Percentiles rank a stretch among this genome's conserved stretches.
Conservation (phyloP, 2,797 vertebrate species). For the Gallinago stenura region DNA sequence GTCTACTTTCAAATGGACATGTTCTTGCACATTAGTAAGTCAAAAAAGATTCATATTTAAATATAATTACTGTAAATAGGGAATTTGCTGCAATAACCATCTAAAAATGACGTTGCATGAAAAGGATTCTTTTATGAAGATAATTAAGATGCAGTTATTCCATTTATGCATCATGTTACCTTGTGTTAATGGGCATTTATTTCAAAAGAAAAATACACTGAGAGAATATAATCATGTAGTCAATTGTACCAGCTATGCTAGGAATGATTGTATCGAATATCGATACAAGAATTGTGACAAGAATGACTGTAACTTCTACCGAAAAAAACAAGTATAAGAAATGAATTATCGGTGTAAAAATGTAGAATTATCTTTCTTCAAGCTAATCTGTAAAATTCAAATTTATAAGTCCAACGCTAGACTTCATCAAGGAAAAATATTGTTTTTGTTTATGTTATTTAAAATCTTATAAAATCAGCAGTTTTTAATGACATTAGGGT, state of each 20-base stretch:
- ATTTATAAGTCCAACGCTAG: background rate
- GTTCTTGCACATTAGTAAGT: background rate
- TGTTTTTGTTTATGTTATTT: background rate
- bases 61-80: background rate
- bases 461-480: background rate
- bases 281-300: background rate
- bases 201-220: conserved; percentile 5
- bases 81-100: background rate
- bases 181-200: conserved; percentile 31
- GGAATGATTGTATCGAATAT: background rate
- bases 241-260: background rate
- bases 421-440: background rate
- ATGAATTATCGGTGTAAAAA: background rate
- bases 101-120: background rate
- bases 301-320: background rate
- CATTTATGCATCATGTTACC: background rate
- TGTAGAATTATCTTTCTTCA: background rate
- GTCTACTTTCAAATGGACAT: background rate
- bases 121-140: background rate
- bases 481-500: background rate
- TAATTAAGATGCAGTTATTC: background rate
- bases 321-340: background rate
- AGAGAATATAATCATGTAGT: background rate
- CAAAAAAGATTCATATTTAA: background rate
- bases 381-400: background rate